Base-by-base conservation (phyloP, 2,888 invertebrate species). In the Chloromyia formosa region DNA sequence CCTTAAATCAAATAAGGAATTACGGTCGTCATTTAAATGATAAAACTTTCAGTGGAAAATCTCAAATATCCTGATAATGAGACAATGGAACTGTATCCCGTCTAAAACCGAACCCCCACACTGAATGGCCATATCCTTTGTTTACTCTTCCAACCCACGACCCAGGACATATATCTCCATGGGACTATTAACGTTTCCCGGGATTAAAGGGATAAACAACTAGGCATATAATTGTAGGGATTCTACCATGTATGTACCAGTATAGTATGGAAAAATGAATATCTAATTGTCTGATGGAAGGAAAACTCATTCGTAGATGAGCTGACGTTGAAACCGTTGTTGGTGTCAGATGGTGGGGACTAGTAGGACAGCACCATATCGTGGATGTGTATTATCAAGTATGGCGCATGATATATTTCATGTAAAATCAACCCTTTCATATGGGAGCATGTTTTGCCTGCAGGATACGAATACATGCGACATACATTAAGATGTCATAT, bases 201-300 rank as follows among this genome's bases (percentile, higher is more conserved):
- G 45, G 61, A 60, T 73, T 73, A 73, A 73, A 58, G 72, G 71
- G 71, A 71, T 58, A 18, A 58, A 56, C 14, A 27, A 20, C 58
- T 42, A 71, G 58, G 71, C 71, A 40, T 71, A 56, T 58, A 71
- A 58, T 23, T 71, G 58, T 69, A 23, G 14, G n/a, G 10, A 54
- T 49, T 5, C 45, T 14, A 12, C 3, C 14, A 66, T 42, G 12
- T 60, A 23, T 60, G n/a, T 14, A 60, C 27, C 27, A 35, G 27
- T 35, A 35, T 60, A 12, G 60, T 12, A 27, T 42, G 16, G 14
- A 42, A 40, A 42, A 62, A 62, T 62, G 62, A 40, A 62, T 62
- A 62, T 18, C 42, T 42, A 27, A 42, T 62, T 62, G 62, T 35
- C 62, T 40, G 42, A 18, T 42, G 16, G 22, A 62, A 42, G 62